phyloP scores from a whole-genome alignment of 2,113 vertebrate genomes.

The Melanerpes aurifrons region DNA sequence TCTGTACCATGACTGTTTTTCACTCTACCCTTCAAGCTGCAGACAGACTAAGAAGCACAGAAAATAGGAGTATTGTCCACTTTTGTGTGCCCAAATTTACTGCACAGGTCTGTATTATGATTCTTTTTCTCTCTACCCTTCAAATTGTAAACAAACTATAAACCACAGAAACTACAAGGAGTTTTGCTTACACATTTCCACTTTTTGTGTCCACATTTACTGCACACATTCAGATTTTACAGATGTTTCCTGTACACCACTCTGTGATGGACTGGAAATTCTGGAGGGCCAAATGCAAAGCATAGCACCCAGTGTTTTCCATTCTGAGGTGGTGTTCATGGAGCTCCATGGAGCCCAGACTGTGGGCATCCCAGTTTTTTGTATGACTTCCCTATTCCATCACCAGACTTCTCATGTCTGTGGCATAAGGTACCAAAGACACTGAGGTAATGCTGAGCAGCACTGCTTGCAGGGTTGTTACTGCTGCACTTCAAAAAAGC shows the following conservation, averaged over 20 bases:
- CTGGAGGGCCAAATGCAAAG: neutral
- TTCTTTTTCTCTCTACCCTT: neutral
- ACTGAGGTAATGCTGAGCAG: neutral
- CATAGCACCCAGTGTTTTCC: neutral
- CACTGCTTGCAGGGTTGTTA: neutral
- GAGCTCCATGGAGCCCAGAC: neutral
- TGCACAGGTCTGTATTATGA: neutral
- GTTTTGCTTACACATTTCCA: neutral
- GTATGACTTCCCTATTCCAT: neutral
- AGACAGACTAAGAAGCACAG: neutral
- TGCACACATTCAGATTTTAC: neutral
- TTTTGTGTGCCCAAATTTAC: neutral
- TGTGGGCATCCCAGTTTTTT: neutral
- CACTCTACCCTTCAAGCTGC: neutral
- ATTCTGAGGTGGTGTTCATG: fast-evolving
- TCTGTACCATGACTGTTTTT: neutral
- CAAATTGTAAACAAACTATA: neutral
- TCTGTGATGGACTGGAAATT: neutral
- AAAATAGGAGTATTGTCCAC: neutral
- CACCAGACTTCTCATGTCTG: fast-evolving
- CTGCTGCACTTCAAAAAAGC: neutral
- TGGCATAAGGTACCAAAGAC: neutral
- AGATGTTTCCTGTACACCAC: neutral
- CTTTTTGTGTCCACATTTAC: neutral
- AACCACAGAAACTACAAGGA: neutral